These are phyloP conservation scores for Anseranas semipalmata DNA, from an alignment of 2,113 vertebrate species.

Conservation along the genomic window DNA sequence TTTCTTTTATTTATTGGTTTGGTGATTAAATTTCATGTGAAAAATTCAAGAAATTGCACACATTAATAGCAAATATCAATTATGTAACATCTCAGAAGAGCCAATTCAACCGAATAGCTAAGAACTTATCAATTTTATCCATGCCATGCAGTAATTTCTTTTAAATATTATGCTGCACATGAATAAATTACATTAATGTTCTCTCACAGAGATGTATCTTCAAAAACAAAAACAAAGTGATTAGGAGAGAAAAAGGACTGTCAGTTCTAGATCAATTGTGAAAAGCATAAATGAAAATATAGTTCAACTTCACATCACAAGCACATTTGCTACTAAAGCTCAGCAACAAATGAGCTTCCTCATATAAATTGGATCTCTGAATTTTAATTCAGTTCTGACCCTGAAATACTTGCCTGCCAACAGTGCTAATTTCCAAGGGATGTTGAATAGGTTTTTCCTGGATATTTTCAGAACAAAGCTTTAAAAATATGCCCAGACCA, in stretches of 20 bases:
- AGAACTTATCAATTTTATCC: not conserved
- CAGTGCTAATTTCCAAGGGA: not conserved
- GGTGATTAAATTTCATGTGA: slow-evolving; percentile 24
- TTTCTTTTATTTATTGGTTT: slow-evolving; percentile 18
- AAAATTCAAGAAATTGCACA: slow-evolving; percentile 5
- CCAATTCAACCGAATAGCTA: not conserved
- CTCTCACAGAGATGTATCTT: not conserved
- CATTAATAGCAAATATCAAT: slow-evolving; percentile 36
- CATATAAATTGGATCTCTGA: not conserved
- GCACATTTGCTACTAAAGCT: not conserved
- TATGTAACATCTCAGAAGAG: not conserved
- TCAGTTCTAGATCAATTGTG: not conserved
- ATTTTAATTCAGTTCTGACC: not conserved
- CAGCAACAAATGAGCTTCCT: not conserved
- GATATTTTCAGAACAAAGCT: not conserved
- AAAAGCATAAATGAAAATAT: not conserved
- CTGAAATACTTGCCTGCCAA: not conserved
- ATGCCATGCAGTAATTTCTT: not conserved
- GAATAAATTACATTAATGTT: slow-evolving; percentile 27
- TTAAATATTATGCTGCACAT: slow-evolving; percentile 1
- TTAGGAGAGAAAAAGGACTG: not conserved
- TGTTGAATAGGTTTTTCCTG: not conserved
- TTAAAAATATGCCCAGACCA: not conserved
- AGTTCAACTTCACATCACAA: not conserved
- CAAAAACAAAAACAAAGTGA: not conserved